These are phyloP conservation scores for Leucoma salicis DNA, from an alignment of 2,888 invertebrate genomes.

Conservation along the genomic window DNA sequence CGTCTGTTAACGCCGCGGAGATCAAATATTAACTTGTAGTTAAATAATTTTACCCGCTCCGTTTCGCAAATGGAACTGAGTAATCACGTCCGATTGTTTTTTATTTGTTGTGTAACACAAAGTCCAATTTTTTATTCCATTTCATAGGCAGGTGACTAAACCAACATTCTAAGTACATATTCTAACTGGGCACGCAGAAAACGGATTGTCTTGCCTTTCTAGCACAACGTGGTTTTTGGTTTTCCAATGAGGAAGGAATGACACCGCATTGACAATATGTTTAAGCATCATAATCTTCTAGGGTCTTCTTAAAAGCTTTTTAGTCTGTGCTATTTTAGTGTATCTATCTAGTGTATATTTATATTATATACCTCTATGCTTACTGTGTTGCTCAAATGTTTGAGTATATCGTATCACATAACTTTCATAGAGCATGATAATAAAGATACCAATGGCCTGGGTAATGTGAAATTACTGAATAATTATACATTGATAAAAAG, in stretches of 20 bases:
- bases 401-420: too few relatives aligned
- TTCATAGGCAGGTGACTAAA: slow-evolving; percentile 46
- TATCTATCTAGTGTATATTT: slow-evolving; percentile 41
- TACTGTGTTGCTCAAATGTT: too few relatives aligned
- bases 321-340: slow-evolving; percentile 49
- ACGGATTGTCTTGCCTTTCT: slow-evolving; percentile 32
- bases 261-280: slow-evolving; percentile 46
- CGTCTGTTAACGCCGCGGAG: slow-evolving; percentile 52
- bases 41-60: slow-evolving; percentile 44
- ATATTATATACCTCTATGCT: too few relatives aligned
- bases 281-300: slow-evolving; percentile 62
- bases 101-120: slow-evolving; percentile 50
- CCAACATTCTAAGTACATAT: slow-evolving; percentile 34
- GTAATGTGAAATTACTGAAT: too few relatives aligned
- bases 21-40: slow-evolving; percentile 72
- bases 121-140: slow-evolving; percentile 41
- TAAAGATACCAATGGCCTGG: too few relatives aligned
- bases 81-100: slow-evolving; percentile 54
- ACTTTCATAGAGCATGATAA: too few relatives aligned
- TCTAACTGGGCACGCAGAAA: slow-evolving; percentile 12
- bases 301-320: slow-evolving; percentile 54
- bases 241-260: slow-evolving; percentile 38
- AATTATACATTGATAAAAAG: too few relatives aligned
- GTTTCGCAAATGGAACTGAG: slow-evolving; percentile 48
- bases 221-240: slow-evolving; percentile 35